These are phyloP conservation scores for Botrylloides violaceus DNA, from an alignment of 23 tunicate genomes.

Conservation along the genomic window DNA sequence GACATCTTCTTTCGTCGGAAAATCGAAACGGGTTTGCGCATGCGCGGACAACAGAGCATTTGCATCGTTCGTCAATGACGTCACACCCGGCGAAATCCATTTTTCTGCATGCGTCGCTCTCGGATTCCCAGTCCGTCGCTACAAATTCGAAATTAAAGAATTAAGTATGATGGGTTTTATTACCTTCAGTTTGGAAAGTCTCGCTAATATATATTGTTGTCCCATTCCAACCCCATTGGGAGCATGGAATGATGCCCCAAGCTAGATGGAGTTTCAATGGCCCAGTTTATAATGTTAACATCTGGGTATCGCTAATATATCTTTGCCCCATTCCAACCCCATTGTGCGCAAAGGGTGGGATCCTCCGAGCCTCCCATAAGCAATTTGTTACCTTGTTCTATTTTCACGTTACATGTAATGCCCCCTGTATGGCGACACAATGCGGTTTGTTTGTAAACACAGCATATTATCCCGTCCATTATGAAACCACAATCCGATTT, in stretches of 20 bases:
- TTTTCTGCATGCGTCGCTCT: slow-evolving; percentile 32
- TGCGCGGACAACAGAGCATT: slow-evolving; percentile 27
- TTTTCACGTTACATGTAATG: too few species aligned
- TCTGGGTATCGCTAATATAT: too few species aligned
- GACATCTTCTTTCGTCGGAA: slow-evolving; percentile 7
- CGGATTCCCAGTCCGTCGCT: slow-evolving; percentile 25
- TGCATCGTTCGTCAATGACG: slow-evolving; percentile 26
- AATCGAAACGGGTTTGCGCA: slow-evolving; percentile 55
- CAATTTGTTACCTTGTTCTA: too few species aligned
- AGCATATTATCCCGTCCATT: background rate
- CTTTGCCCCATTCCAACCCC: too few species aligned
- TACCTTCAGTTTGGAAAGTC: background rate
- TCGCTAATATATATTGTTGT: too few species aligned
- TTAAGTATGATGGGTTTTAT: background rate
- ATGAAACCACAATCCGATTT: background rate
- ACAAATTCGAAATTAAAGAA: background rate
- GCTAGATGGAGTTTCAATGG: too few species aligned
- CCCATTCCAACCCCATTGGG: too few species aligned
- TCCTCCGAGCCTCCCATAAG: too few species aligned
- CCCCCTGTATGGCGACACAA: background rate
- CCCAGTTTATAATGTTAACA: too few species aligned
- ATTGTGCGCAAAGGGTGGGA: too few species aligned
- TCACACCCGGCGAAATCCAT: slow-evolving; percentile 42
- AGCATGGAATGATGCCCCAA: too few species aligned
- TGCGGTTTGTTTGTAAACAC: background rate